Evolutionary conservation across 1,140 invertebrate species (phyloP).

Genomic region (Aphelenchoides besseyi): DNA sequence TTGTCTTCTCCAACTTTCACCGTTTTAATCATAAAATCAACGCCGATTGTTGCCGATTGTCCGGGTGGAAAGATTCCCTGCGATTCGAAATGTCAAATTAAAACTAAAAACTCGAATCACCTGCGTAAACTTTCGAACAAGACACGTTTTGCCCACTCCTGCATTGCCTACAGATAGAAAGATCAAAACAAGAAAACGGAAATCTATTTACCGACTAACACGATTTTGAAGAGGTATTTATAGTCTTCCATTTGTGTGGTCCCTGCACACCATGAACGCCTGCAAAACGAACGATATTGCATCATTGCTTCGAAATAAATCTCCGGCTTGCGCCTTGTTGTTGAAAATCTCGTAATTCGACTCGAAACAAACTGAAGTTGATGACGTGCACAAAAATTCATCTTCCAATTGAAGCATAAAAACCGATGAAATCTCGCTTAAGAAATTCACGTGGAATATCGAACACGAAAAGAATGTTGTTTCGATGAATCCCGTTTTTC

Average conservation of each 20-base stretch:
- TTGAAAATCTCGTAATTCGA: no score
- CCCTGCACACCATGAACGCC: not conserved
- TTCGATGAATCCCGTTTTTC: no score
- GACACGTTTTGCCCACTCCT: conserved; percentile 78
- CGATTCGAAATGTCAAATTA: conserved; percentile 21
- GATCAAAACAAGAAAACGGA: conserved; percentile 1
- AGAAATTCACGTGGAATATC: no score
- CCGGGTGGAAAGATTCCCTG: conserved; percentile 86
- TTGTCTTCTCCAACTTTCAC: conserved; percentile 84
- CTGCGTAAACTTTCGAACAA: conserved; percentile 65
- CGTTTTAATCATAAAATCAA: conserved; percentile 95
- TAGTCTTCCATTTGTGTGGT: conserved; percentile 51
- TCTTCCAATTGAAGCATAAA: not conserved
- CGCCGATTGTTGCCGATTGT: conserved; percentile 87
- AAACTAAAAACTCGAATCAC: conserved; percentile 16
- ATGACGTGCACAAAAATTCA: not conserved
- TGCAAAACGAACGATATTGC: not conserved
- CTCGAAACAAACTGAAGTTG: not conserved
- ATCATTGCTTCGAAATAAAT: not conserved
- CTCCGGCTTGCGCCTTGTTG: not conserved
- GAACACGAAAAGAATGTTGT: no score
- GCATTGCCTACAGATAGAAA: conserved; percentile 70
- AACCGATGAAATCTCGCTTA: no score
- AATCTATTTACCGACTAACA: conserved; percentile 52
- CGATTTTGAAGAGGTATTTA: conserved; percentile 62